A percentile compares a stretch with the other conserved stretches of the same genome.
phyloP scores from a whole-genome alignment of 2,888 invertebrate genomes.

The Anodontia alba region DNA sequence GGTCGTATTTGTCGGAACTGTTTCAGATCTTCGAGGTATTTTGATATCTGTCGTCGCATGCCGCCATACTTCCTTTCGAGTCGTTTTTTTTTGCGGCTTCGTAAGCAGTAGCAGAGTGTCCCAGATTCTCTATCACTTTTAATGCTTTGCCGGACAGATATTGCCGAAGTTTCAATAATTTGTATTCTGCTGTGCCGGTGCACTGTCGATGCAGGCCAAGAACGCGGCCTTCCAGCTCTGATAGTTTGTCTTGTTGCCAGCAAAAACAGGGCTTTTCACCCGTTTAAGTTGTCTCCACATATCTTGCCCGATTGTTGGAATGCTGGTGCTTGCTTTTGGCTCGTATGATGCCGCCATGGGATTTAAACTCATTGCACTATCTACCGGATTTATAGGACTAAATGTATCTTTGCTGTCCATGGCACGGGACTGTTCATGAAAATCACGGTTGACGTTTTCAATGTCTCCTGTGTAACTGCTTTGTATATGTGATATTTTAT shows the following conservation, averaged over 20 bases:
- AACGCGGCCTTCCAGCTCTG: conserved; percentile 23
- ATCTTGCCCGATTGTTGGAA: conserved; percentile 5
- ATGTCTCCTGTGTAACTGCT: background rate
- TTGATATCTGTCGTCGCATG: background rate
- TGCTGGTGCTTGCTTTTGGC: background rate
- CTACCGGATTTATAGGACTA: background rate
- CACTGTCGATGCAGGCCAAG: conserved; percentile 20
- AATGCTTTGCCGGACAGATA: too few relatives aligned
- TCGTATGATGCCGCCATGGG: background rate
- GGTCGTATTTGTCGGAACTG: background rate
- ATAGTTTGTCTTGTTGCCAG: conserved; percentile 17
- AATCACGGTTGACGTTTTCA: background rate
- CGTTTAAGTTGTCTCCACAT: conserved; percentile 24
- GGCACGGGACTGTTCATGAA: background rate
- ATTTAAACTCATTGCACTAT: background rate
- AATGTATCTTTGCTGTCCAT: background rate
- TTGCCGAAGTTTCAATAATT: conserved; percentile 24
- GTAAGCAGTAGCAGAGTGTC: conserved; percentile 21
- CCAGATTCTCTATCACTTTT: conserved; percentile 29
- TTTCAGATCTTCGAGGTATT: conserved; percentile 14
- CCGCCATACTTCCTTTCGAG: conserved; percentile 32
- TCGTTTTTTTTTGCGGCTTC: conserved; percentile 32
- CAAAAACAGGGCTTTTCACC: conserved; percentile 23
- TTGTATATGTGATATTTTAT: background rate
- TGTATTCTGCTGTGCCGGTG: conserved; percentile 24